Evolutionary conservation across 2,888 invertebrate genomes (phyloP), one percentile per base, ranked within the genome.

Genomic region (Cheiracanthium punctorium): DNA sequence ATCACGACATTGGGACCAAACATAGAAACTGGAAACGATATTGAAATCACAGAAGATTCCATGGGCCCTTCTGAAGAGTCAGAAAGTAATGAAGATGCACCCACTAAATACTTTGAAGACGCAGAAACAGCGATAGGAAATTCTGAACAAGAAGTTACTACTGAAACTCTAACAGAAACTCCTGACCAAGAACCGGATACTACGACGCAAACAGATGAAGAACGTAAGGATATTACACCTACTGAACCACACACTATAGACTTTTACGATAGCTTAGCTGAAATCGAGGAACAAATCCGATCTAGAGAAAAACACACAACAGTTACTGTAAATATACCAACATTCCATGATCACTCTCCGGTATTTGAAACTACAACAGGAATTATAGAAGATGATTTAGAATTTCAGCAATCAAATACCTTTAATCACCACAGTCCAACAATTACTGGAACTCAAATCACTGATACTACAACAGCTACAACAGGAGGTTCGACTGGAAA

Each of bases 281-380:
- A 79, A 64, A 85, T 79, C 10, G 84, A 85, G 12, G 67, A 79
- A 24, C 41, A 79, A 28, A 73, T 58, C 4, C 70, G 71, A 52
- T 72, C 48, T 12, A 24, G 30, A 0, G 75, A 75, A 4, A 37
- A 37, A 37, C 71, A 20, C 0, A 76, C 86, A 0, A 76, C 86
- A 5, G 74, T 86, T 2, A 86, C 80, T 14, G 80, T 76, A 30
- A 75, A 86, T 65, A 30, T 86, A 33, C 86, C 86, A 0, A 70
- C 75, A 29, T 75, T 70, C 0, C 43, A 67, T 7, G 41, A 79
- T 4, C 28, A 48, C 5, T 52, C 73, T 0, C 74, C 71, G 8
- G n/a, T 79, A 17, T 74, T 79, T 30, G 74, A 70, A 20, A 64
- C 72, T 14, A 33, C 70, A 43, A 28, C 29, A 14, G 71, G 71